Evolutionary conservation across 1,140 invertebrate species (phyloP).

Genomic region (Leptoteleia sp.): DNA sequence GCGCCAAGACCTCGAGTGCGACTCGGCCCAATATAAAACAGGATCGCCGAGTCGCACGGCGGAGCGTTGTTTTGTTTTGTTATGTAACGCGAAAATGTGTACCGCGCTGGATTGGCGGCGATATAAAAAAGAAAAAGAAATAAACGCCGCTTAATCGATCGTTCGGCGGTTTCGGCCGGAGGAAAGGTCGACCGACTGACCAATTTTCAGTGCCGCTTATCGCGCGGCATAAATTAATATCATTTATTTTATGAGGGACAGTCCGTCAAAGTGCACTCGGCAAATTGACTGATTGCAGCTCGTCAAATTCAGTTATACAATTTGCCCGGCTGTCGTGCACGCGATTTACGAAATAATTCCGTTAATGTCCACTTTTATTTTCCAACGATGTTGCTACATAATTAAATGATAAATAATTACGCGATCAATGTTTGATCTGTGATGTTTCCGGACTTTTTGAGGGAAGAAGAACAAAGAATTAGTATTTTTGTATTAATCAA

Average conservation of each 20-base stretch:
- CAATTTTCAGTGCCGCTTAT: conserved; percentile 2
- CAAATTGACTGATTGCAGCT: conserved; percentile 42
- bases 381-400: too few species aligned
- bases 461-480: too few species aligned
- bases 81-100: conserved; percentile 2
- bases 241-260: conserved; percentile 18
- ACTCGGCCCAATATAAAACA: conserved; percentile 18
- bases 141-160: conserved; percentile 4
- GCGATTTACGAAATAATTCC: conserved; percentile 35
- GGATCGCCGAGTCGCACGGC: conserved; percentile 11
- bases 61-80: conserved; percentile 13
- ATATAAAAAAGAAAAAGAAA: too few species aligned
- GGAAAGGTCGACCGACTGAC: too few species aligned
- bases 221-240: conserved; percentile 9
- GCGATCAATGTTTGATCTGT: too few species aligned
- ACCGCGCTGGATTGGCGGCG: conserved; percentile 1
- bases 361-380: too few species aligned
- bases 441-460: too few species aligned
- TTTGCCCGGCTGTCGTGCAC: conserved; percentile 32
- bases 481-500: too few species aligned
- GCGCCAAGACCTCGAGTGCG: background rate
- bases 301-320: conserved; percentile 34
- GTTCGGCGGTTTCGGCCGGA: background rate
- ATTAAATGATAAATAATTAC: too few species aligned
- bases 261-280: conserved; percentile 5